Percentiles rank a stretch among this genome's conserved stretches.
These are phyloP conservation scores for Phenganax marumi DNA, from an alignment of 92 coral and sea anemone species.

Conservation along the genomic window DNA sequence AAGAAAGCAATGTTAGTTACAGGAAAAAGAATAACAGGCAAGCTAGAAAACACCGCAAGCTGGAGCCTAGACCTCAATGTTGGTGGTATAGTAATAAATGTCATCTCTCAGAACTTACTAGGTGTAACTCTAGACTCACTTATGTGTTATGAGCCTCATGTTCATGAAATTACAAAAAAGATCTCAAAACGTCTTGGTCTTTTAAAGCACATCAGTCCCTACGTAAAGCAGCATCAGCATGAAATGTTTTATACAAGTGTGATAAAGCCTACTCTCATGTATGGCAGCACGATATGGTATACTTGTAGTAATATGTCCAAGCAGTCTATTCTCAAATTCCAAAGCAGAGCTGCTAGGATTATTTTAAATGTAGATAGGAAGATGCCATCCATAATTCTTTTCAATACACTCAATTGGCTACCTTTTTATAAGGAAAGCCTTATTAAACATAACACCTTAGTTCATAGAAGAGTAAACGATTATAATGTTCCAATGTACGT, in stretches of 20 bases:
- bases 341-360: too few relatives aligned
- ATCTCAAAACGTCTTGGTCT: not conserved
- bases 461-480: too few relatives aligned
- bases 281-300: too few relatives aligned
- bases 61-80: not conserved
- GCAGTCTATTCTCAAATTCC: too few relatives aligned
- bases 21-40: slow-evolving; percentile 3
- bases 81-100: not conserved
- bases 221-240: not conserved
- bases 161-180: not conserved
- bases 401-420: too few relatives aligned
- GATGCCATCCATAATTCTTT: too few relatives aligned
- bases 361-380: too few relatives aligned
- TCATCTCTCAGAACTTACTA: not conserved
- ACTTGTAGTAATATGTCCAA: too few relatives aligned
- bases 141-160: not conserved
- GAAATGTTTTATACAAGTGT: not conserved
- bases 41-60: not conserved
- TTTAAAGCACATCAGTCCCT: not conserved
- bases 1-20: slow-evolving; percentile 21
- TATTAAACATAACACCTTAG: too few relatives aligned
- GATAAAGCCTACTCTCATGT: too few relatives aligned
- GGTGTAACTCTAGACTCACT: not conserved
- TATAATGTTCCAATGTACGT: too few relatives aligned
- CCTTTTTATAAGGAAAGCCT: too few relatives aligned